These are phyloP conservation scores for Globodera rostochiensis DNA, from an alignment of 1,140 invertebrate genomes.

Conservation along the genomic window DNA sequence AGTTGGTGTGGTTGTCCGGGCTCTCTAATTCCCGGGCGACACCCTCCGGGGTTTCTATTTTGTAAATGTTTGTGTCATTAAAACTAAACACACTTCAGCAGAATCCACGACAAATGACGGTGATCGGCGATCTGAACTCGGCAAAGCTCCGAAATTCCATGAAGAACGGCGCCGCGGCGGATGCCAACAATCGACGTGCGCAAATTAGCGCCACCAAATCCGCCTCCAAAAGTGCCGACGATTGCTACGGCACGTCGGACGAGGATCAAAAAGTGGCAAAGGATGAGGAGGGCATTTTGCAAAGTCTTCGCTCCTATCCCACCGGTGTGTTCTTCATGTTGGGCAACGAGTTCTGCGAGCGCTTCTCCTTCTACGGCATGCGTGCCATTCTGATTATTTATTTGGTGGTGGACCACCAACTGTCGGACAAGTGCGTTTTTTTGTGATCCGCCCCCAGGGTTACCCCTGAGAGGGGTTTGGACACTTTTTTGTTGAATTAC, in stretches of 20 bases:
- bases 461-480: too few relatives aligned
- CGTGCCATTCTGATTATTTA: conserved; percentile 67
- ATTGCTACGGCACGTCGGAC: not conserved
- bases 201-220: too few relatives aligned
- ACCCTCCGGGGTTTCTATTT: too few relatives aligned
- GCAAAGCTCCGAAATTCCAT: not conserved
- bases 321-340: conserved; percentile 90
- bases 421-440: conserved; percentile 72
- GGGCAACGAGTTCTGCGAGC: conserved; percentile 91
- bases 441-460: too few relatives aligned
- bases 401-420: conserved; percentile 55
- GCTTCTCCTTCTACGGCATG: conserved; percentile 94
- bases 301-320: conserved; percentile 68
- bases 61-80: too few relatives aligned
- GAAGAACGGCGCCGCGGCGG: not conserved
- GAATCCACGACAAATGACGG: conserved; percentile 13
- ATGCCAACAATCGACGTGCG: not conserved
- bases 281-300: conserved; percentile 38
- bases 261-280: not conserved
- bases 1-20: too few relatives aligned
- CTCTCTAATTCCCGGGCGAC: too few relatives aligned
- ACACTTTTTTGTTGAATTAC: too few relatives aligned
- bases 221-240: not conserved
- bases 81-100: not conserved
- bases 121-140: not conserved